phyloP scores from a whole-genome alignment of 2,113 vertebrate species.

The Zapornia atra region DNA sequence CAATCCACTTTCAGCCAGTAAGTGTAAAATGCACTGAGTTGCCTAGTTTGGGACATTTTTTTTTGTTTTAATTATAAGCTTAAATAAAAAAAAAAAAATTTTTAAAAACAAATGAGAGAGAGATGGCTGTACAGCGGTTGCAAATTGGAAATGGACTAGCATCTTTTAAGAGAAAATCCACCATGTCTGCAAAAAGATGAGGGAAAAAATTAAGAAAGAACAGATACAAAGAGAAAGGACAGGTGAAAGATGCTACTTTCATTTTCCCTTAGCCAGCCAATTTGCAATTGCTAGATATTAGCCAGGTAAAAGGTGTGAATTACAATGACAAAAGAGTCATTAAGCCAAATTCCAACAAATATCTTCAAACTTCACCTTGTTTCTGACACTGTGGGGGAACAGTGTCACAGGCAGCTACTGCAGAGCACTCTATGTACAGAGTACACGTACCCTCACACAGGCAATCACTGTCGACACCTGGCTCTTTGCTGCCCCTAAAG shows the following conservation, averaged over 20 bases:
- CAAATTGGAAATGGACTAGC: neutral
- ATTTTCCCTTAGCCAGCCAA: neutral
- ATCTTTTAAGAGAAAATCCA: neutral
- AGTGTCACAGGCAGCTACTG: neutral
- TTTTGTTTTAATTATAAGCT: neutral
- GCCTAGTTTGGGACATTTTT: neutral
- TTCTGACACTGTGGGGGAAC: neutral
- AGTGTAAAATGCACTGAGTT: neutral
- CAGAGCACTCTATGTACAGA: neutral
- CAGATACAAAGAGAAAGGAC: neutral
- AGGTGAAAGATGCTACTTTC: neutral
- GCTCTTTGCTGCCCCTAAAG: neutral
- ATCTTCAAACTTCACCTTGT: conserved; percentile 27
- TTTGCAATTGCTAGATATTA: conserved; percentile 24
- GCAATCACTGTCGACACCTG: neutral
- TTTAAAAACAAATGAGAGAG: neutral
- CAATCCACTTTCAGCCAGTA: neutral
- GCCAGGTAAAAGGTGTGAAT: conserved; percentile 7
- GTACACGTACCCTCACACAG: neutral
- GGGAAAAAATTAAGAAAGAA: neutral
- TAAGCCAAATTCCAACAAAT: conserved; percentile 30
- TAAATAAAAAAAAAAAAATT: neutral
- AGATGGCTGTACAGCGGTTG: neutral
- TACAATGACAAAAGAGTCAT: conserved; percentile 42
- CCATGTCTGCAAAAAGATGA: neutral